A percentile compares a stretch with the other conserved stretches of the same genome.
phyloP scores from a whole-genome alignment of 2,888 invertebrate species.

The Campoplex nolae region DNA sequence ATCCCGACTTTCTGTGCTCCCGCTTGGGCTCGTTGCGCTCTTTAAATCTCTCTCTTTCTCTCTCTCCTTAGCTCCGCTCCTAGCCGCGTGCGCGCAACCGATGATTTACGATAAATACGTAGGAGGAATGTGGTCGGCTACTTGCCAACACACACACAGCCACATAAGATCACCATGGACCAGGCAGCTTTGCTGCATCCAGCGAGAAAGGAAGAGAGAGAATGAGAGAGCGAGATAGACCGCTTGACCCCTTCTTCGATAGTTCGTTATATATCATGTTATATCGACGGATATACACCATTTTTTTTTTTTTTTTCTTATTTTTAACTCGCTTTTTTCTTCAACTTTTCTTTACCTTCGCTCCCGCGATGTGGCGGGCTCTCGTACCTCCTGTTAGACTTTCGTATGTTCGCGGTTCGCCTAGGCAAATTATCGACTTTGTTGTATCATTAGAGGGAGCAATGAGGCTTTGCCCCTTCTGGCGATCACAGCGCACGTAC shows the following conservation, averaged over 20 bases:
- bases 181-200: conserved; percentile 40
- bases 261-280: conserved; percentile 24
- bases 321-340: background rate
- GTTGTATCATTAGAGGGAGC: conserved; percentile 66
- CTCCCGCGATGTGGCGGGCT: conserved; percentile 11
- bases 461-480: conserved; percentile 60
- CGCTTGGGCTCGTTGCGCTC: conserved; percentile 67
- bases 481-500: conserved; percentile 30
- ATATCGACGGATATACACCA: background rate
- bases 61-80: conserved; percentile 59
- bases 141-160: conserved; percentile 47
- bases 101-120: conserved; percentile 69
- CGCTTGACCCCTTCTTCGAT: conserved; percentile 58
- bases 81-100: conserved; percentile 62
- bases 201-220: conserved; percentile 26
- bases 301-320: background rate
- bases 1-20: conserved; percentile 64
- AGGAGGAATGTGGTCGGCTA: conserved; percentile 68
- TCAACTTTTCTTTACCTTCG: conserved; percentile 12
- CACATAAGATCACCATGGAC: conserved; percentile 2
- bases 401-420: conserved; percentile 52
- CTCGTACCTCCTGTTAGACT: conserved; percentile 36
- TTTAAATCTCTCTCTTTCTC: conserved; percentile 49
- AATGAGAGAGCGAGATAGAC: conserved; percentile 43
- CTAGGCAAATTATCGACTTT: conserved; percentile 66